Conservation (phyloP, 2,888 invertebrate genomes). For the Meloe dianella region DNA sequence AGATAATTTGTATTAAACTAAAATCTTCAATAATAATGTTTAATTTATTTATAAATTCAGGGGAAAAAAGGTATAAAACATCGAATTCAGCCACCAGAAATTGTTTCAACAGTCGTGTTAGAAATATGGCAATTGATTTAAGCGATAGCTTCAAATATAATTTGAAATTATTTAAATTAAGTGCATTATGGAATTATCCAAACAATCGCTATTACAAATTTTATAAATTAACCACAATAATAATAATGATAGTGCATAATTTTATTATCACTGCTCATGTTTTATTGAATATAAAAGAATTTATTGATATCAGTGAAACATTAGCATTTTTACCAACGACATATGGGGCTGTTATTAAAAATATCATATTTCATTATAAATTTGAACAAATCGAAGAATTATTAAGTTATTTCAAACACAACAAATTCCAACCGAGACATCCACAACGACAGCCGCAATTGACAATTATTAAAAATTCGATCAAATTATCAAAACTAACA, state of each 20-base stretch:
- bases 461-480: conserved; percentile 12
- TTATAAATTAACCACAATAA: not conserved
- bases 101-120: too few relatives aligned
- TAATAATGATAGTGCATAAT: not conserved
- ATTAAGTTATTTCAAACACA: conserved; percentile 16
- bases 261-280: not conserved
- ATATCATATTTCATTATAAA: not conserved
- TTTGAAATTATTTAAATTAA: not conserved
- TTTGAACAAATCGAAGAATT: not conserved
- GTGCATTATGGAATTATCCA: not conserved
- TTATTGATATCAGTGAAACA: not conserved
- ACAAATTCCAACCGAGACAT: conserved; percentile 16
- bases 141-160: not conserved
- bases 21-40: too few relatives aligned
- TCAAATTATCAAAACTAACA: too few relatives aligned
- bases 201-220: not conserved
- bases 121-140: not conserved
- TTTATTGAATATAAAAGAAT: not conserved
- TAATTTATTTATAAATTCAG: too few relatives aligned
- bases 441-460: conserved; percentile 2
- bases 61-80: too few relatives aligned
- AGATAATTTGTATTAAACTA: too few relatives aligned
- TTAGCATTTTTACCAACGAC: not conserved
- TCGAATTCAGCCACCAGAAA: too few relatives aligned
- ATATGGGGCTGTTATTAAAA: not conserved